Base-by-base conservation (phyloP, 2,888 invertebrate genomes). In the Amblyjoppa fuscipennis region DNA sequence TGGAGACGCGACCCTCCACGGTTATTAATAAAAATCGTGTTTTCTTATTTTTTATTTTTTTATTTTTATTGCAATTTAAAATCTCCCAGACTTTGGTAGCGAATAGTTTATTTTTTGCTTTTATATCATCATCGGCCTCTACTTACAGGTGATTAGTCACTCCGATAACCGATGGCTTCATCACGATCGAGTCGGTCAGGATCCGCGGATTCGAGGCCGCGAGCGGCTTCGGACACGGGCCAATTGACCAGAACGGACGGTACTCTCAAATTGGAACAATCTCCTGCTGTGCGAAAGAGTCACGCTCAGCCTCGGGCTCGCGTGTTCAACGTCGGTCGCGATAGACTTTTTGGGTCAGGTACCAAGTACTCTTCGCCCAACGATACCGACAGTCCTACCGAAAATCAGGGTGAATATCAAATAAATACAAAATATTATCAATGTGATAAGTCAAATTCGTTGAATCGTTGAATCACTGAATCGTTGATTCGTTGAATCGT, bases 331-430 rank as follows among this genome's bases (percentile, higher is more conserved):
- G 53, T 74, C 38, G 83, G 51, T 56, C 83, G 79, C 1, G 77
- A 82, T 0, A 68, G 69, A 75, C 34, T 78, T 71, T 64, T 78
- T 38, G 71, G 28, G 11, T 25, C 81, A 2, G 68, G 45, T 9
- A 53, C 25, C 16, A 80, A 69, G 68, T 75, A 41, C 28, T 80
- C 82, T 11, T 85, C 83, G 4, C 80, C 85, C 7, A 64, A 71
- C 64, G 86, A 86, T 49, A 83, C 83, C 6, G 83, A 86, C 70
- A 81, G 83, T 77, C 76, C 79, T 28, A 49, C 74, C 0, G 83
- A 86, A 9, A 86, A 74, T 61, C 68, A 81, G 38, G 85, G 85
- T 83, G 74, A 28, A 20, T 61, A 71, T 16, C 53, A 71, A 38
- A 41, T 1, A 20, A 2, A 34, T 38, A 9, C 20, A 1, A 0